Evolutionary conservation across 2,113 vertebrate genomes (phyloP).

Genomic region (Alligator sinensis): DNA sequence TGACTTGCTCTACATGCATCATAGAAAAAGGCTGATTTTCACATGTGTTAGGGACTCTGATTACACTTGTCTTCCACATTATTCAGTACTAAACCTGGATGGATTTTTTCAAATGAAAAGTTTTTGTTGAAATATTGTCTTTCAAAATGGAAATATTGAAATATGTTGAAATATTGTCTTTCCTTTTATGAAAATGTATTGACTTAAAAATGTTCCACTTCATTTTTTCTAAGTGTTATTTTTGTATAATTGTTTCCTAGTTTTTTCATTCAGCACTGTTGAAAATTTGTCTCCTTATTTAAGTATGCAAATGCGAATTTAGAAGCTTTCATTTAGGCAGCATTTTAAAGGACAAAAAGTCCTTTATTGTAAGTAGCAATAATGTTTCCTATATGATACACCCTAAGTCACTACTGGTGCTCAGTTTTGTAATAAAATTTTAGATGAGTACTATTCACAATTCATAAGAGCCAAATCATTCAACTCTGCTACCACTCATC

Average conservation of each 20-base stretch:
- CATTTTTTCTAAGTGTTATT: no score
- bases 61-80: background rate
- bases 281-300: background rate
- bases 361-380: background rate
- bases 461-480: background rate
- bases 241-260: no score
- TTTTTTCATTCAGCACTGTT: background rate
- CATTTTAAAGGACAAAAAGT: no score
- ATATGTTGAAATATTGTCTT: conserved; percentile 40
- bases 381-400: background rate
- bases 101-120: background rate
- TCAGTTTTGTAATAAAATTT: background rate
- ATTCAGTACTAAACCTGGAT: background rate
- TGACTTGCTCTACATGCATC: rapidly evolving
- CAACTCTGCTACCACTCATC: background rate
- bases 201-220: no score
- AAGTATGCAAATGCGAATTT: background rate
- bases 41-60: background rate
- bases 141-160: conserved; percentile 40
- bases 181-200: background rate
- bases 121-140: conserved; percentile 15
- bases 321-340: no score
- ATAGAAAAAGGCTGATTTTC: no score
- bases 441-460: background rate
- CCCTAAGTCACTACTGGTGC: background rate